phyloP scores from a whole-genome alignment of 1,140 invertebrate genomes.

The Thaumetopoea pityocampa region DNA sequence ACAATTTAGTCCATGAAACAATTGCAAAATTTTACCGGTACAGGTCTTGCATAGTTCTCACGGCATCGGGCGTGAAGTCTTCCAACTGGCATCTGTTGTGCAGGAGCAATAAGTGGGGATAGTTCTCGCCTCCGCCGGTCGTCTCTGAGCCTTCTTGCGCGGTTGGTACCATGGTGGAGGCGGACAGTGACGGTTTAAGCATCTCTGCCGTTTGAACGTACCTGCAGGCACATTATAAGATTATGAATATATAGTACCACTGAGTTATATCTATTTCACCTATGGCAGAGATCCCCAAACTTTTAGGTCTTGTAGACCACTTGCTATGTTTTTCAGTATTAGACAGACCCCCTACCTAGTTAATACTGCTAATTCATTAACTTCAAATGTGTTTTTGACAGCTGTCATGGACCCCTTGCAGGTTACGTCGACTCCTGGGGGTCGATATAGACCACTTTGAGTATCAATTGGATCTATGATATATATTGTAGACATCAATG shows the following conservation, averaged over 20 bases:
- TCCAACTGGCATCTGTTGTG: constrained; percentile 85
- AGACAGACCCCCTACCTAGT: too few species aligned
- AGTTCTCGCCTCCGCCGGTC: constrained; percentile 76
- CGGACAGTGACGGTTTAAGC: constrained; percentile 87
- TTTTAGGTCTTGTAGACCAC: too few species aligned
- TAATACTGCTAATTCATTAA: too few species aligned
- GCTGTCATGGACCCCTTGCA: too few species aligned
- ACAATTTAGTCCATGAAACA: too few species aligned
- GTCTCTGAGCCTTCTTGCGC: constrained; percentile 44
- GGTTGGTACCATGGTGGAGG: constrained; percentile 44
- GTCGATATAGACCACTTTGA: too few species aligned
- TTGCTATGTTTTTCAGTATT: too few species aligned
- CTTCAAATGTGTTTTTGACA: too few species aligned
- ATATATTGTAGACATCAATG: too few species aligned
- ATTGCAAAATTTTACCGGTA: constrained; percentile 40
- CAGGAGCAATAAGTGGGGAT: constrained; percentile 86
- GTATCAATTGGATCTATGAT: too few species aligned
- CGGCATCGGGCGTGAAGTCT: constrained; percentile 81
- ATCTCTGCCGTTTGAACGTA: constrained; percentile 91
- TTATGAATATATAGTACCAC: neutral
- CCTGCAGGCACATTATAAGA: constrained; percentile 70
- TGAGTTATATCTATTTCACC: neutral
- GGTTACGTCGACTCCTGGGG: too few species aligned
- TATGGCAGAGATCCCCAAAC: too few species aligned
- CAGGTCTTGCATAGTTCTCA: constrained; percentile 81